Conservation (phyloP, 2,888 invertebrate species). For the Glaucopsyche alexis region DNA sequence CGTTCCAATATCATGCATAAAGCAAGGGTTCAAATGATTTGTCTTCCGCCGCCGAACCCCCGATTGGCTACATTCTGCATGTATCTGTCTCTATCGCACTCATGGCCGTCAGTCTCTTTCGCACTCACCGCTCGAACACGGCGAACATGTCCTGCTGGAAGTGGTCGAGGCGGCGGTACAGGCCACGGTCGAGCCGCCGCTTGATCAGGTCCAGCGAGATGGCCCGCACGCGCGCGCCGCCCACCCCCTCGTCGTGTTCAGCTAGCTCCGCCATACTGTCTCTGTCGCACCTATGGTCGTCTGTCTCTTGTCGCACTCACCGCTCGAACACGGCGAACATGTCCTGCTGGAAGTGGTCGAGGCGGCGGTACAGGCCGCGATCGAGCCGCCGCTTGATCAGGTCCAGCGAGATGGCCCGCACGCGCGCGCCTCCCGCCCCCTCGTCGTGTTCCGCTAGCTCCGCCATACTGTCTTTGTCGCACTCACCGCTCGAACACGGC, state of each 20-base stretch:
- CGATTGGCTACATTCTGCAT: too few relatives aligned
- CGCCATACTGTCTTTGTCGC: constrained; percentile 90
- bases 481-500: constrained; percentile 88
- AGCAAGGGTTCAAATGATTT: too few relatives aligned
- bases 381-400: constrained; percentile 95
- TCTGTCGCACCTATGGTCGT: constrained; percentile 97
- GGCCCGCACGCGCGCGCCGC: constrained; percentile 85
- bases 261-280: constrained; percentile 97
- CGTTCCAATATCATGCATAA: too few relatives aligned
- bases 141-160: constrained; percentile 98
- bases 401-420: constrained; percentile 93
- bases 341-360: constrained; percentile 98
- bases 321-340: constrained; percentile 94
- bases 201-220: constrained; percentile 96
- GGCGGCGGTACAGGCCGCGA: constrained; percentile 92
- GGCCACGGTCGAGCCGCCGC: constrained; percentile 92
- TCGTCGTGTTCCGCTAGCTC: constrained; percentile 95
- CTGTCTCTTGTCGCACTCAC: constrained; percentile 48
- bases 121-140: constrained; percentile 85
- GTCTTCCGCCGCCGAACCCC: too few relatives aligned
- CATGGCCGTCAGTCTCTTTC: too few relatives aligned
- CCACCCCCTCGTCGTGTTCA: constrained; percentile 86
- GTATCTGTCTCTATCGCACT: too few relatives aligned
- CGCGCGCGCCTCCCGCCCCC: constrained; percentile 75
- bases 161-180: constrained; percentile 94